Base-by-base conservation (phyloP, 2,113 vertebrate genomes). In the Coreoperca whiteheadi region DNA sequence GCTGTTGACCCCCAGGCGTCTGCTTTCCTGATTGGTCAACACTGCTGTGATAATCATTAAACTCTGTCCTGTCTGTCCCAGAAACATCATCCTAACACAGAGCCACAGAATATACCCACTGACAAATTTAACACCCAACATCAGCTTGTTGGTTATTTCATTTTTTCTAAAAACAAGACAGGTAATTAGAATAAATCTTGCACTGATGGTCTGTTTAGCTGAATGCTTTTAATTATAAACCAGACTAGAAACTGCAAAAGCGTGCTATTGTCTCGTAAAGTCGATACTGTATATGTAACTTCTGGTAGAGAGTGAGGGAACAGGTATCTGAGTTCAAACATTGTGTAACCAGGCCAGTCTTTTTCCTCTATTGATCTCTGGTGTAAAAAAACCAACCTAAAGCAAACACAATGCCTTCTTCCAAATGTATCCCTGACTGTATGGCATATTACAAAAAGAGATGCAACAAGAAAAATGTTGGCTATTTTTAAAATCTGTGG, bases 11-110 rank as follows among this genome's bases (percentile, higher is more conserved):
- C 61, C 43, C 20, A 30, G 51, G 64, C 70, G 28, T 89, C 87
- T 84, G 78, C 60, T 74, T 59, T 85, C 66, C 87, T 77, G 79
- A 89, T 81, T 79, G 89, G 91, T 87, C 71, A 75, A 51, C 9
- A 37, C 15, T 0, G 37, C 77, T 68, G 74, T 81, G 88, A 86
- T 76, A 94, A 94, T 94, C 88, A 94, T 93, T 95, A 91, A 95
- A 72, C 92, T 74, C 81, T 81, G 78, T 39, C 43, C 82, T 28
- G 39, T 77, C 32, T 88, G 79, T 67, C 77, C 82, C 63, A 72
- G n/a, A 74, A 86, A 85, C 66, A 75, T 39, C 18, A 18, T 30
- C 14, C 6, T 4, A 73, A 63, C 46, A 65, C 6, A 8, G 9
- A 32, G 11, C 41, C 41, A 32, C 39, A 66, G 7, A n/a, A 51